Conservation (phyloP, 2,888 invertebrate genomes). For the Disparrhopalites patrizii region DNA sequence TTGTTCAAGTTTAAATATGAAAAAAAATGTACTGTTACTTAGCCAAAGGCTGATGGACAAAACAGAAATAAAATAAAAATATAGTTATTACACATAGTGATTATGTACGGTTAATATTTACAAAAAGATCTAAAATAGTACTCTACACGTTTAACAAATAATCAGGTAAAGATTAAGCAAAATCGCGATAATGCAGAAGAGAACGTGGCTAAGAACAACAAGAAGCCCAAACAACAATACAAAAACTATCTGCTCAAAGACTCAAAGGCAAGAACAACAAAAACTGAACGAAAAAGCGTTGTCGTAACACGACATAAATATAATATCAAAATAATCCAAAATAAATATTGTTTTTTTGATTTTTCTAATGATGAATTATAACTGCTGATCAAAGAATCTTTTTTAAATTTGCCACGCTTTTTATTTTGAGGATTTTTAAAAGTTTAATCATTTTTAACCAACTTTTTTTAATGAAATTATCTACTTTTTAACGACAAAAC, state of each 20-base stretch:
- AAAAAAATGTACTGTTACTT: not conserved
- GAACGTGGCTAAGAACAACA: conserved; percentile 2
- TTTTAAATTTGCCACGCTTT: conserved; percentile 4
- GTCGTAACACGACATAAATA: not conserved
- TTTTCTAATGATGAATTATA: not conserved
- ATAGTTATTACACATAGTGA: not conserved
- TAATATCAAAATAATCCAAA: conserved; percentile 10
- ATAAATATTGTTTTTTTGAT: not conserved
- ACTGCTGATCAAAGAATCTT: not conserved
- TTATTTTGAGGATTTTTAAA: conserved; percentile 13
- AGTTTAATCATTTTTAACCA: conserved; percentile 21
- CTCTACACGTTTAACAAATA: not conserved
- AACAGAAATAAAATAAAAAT: conserved; percentile 1
- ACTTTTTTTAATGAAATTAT: conserved; percentile 22
- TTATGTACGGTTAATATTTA: too few relatives aligned
- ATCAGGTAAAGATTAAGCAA: conserved; percentile 6
- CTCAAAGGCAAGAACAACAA: conserved; percentile 4
- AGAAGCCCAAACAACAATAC: not conserved
- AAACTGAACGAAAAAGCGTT: conserved; percentile 1
- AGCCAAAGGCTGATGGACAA: conserved; percentile 9
- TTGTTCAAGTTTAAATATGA: not conserved
- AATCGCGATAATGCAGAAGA: conserved; percentile 1
- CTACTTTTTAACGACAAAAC: conserved; percentile 20
- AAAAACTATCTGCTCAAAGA: too few relatives aligned
- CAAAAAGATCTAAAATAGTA: conserved; percentile 10